Percentiles rank a stretch among this genome's conserved stretches.
phyloP scores from a whole-genome alignment of 2,113 vertebrate species.

The Promerops cafer region DNA sequence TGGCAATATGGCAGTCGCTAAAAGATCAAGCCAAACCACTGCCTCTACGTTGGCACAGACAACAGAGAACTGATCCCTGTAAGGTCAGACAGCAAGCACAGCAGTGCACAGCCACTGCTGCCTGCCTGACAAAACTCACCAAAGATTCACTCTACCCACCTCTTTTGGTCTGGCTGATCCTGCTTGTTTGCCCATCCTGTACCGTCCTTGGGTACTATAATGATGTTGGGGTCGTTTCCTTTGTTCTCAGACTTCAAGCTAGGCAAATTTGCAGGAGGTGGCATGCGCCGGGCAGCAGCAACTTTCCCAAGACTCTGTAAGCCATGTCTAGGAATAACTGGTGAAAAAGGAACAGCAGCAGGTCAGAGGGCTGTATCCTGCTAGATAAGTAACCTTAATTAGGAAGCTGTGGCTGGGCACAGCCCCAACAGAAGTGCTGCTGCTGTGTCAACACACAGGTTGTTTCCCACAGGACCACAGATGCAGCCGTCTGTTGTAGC shows the following conservation, averaged over 20 bases:
- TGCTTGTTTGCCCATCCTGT: constrained; percentile 99
- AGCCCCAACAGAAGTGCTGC: background rate
- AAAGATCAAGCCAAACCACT: background rate
- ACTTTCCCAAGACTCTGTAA: constrained; percentile 99
- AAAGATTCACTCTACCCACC: constrained; percentile 59
- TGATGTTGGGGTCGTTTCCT: constrained; percentile 99
- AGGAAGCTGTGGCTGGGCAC: background rate
- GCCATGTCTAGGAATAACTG: constrained; percentile 98
- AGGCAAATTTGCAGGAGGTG: constrained; percentile 97
- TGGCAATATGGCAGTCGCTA: background rate
- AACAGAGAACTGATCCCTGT: background rate
- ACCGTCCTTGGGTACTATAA: constrained; percentile 99
- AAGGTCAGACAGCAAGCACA: background rate
- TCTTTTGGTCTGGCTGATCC: constrained; percentile 99
- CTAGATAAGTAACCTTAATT: background rate
- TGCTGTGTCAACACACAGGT: background rate
- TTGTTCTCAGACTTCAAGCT: constrained; percentile 99
- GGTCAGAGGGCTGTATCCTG: background rate
- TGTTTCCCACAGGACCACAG: background rate
- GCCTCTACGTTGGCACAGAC: background rate
- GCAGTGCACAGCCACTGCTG: background rate
- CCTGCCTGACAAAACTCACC: background rate
- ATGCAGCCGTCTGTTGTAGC: background rate
- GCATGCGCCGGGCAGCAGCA: constrained; percentile 98
- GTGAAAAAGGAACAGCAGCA: background rate